phyloP scores from a whole-genome alignment of 2,113 vertebrate genomes.

The Chaetodon auriga region DNA sequence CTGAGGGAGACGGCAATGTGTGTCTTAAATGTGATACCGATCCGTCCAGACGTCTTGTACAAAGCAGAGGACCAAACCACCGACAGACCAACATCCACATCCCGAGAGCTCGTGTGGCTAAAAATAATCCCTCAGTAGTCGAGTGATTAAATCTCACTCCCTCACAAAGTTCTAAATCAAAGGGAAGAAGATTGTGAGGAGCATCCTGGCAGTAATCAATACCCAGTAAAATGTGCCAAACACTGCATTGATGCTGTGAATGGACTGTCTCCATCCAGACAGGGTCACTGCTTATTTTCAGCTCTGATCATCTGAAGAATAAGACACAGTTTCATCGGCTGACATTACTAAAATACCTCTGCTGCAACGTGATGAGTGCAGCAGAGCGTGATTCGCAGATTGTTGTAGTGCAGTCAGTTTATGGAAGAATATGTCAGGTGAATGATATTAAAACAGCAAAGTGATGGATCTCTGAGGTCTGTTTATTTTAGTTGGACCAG shows the following conservation, averaged over 20 bases:
- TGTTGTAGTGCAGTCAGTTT: constrained; percentile 3
- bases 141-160: background rate
- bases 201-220: background rate
- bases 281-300: background rate
- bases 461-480: constrained; percentile 35
- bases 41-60: too few species aligned
- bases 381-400: constrained; percentile 11
- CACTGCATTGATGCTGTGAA: background rate
- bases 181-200: background rate
- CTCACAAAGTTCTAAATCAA: background rate
- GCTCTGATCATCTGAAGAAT: background rate
- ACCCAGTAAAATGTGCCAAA: background rate
- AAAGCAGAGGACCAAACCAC: too few species aligned
- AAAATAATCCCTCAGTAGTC: background rate
- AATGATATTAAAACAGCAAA: constrained; percentile 29
- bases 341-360: too few species aligned
- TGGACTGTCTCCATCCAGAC: background rate
- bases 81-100: too few species aligned
- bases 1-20: too few species aligned
- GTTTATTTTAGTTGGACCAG: constrained; percentile 49
- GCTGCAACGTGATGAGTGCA: background rate
- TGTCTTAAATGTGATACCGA: too few species aligned
- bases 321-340: too few species aligned
- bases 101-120: background rate
- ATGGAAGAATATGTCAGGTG: constrained; percentile 10